phyloP scores from a whole-genome alignment of 2,113 vertebrate genomes.

The Oncorhynchus gorbuscha region DNA sequence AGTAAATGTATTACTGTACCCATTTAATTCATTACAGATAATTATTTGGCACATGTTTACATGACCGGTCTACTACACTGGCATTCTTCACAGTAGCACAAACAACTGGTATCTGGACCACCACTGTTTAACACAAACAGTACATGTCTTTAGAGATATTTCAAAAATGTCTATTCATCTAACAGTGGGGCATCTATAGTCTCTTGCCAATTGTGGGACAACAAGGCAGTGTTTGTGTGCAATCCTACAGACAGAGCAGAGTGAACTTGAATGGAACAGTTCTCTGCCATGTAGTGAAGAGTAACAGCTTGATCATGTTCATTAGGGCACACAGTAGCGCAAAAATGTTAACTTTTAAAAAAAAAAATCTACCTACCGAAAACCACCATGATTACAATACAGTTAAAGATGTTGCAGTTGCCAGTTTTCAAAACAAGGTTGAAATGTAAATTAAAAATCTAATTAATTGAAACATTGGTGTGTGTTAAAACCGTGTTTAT shows the following conservation, averaged over 20 bases:
- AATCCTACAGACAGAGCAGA: neutral
- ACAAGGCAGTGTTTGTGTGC: neutral
- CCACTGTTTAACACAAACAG: neutral
- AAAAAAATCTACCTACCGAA: no score
- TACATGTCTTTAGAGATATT: neutral
- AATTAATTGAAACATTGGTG: conserved; percentile 71
- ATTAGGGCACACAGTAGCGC: no score
- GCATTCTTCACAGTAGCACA: neutral
- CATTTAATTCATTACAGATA: neutral
- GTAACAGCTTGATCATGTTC: neutral
- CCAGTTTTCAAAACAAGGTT: neutral
- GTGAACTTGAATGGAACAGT: neutral
- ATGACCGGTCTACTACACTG: neutral
- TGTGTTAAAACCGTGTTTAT: conserved; percentile 76
- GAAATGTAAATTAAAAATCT: neutral
- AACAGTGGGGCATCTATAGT: neutral
- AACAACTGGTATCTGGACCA: neutral
- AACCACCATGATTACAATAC: no score
- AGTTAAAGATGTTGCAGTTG: neutral
- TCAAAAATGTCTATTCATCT: neutral
- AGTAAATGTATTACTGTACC: neutral
- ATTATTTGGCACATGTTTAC: neutral
- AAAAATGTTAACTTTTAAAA: no score
- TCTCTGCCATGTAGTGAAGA: neutral
- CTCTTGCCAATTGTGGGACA: neutral